Evolutionary conservation across 2,113 vertebrate genomes (phyloP).

Genomic region (Chroicocephalus ridibundus): DNA sequence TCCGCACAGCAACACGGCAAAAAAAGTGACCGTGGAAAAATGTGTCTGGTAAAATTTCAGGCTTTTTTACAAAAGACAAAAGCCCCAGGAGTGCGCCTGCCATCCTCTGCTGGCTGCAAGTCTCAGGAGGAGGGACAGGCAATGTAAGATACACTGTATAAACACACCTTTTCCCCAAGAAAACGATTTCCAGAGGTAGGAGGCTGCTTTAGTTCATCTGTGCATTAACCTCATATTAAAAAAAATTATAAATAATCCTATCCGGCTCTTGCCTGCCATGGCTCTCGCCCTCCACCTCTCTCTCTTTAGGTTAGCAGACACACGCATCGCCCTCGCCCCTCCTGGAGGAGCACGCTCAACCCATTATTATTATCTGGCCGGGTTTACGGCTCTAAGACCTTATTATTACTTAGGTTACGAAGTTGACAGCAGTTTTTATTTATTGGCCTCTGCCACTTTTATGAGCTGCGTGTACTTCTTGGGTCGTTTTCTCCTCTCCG

Average conservation of each 20-base stretch:
- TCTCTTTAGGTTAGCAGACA: background rate
- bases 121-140: background rate
- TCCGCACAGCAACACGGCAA: background rate
- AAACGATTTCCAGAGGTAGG: background rate
- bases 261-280: background rate
- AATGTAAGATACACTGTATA: too few species aligned
- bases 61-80: background rate
- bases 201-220: background rate
- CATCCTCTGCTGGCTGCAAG: background rate
- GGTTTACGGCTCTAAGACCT: background rate
- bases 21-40: background rate
- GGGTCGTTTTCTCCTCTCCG: background rate
- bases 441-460: background rate
- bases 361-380: background rate
- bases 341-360: background rate
- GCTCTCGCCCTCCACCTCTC: background rate
- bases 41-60: fast-evolving
- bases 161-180: background rate
- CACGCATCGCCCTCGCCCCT: background rate
- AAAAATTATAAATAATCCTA: background rate
- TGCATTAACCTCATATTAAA: background rate
- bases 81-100: background rate
- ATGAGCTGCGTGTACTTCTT: background rate
- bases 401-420: background rate
- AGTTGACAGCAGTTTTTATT: background rate